These are phyloP conservation scores for Boulengeromyrus knoepffleri DNA, from an alignment of 2,113 vertebrate genomes.

Conservation along the genomic window DNA sequence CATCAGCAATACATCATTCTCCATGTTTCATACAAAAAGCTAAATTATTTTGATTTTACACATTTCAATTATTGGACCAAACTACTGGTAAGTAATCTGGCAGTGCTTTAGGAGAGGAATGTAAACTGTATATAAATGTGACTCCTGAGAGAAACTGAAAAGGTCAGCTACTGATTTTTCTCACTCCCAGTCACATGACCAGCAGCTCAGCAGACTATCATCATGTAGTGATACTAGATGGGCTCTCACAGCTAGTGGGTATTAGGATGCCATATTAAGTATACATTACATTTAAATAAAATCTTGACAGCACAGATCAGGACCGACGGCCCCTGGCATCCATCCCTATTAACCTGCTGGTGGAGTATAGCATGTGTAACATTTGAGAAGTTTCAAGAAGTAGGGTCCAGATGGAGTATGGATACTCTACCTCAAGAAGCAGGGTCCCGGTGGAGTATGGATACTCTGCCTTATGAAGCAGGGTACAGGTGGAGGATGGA, in stretches of 20 bases:
- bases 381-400: not conserved
- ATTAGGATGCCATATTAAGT: not conserved
- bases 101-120: not conserved
- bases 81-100: not conserved
- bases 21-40: not conserved
- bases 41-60: not conserved
- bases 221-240: not conserved
- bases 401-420: not conserved
- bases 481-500: not conserved
- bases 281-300: not conserved
- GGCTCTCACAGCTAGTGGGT: not conserved
- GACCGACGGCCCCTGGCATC: not conserved
- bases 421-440: not conserved
- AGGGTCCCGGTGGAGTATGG: not conserved
- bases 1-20: not conserved
- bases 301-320: not conserved
- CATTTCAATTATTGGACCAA: not conserved
- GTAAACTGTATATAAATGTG: not conserved
- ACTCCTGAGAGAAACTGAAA: not conserved
- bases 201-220: not conserved
- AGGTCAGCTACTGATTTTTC: not conserved
- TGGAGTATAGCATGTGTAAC: not conserved
- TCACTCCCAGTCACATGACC: not conserved
- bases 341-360: not conserved
- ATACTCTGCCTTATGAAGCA: not conserved